Conservation (phyloP, 2,888 invertebrate genomes). For the Metellina segmentata region DNA sequence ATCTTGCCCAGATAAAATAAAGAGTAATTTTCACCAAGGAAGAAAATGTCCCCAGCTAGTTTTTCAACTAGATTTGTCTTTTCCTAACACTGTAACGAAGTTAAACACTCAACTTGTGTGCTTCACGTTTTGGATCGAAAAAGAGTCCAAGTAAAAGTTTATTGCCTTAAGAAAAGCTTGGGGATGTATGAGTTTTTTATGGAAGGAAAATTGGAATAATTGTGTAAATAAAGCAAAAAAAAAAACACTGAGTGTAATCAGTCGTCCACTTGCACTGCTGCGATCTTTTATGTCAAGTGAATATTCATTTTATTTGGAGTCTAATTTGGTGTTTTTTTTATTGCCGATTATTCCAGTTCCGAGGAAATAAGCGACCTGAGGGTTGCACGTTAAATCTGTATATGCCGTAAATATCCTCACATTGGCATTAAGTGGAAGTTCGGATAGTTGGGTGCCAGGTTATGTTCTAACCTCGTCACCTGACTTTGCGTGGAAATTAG, state of each 20-base stretch:
- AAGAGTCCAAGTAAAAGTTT: background rate
- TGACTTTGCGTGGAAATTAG: too few species aligned
- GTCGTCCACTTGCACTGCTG: too few species aligned
- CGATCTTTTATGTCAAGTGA: too few species aligned
- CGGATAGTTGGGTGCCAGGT: too few species aligned
- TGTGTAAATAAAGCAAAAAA: background rate
- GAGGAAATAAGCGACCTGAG: too few species aligned
- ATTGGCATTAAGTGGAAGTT: too few species aligned
- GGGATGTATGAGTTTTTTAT: background rate
- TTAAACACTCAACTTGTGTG: background rate
- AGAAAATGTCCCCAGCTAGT: background rate
- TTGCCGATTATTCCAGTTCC: too few species aligned
- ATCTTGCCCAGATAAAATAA: background rate
- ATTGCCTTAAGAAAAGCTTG: background rate
- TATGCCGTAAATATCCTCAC: too few species aligned
- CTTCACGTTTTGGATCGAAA: background rate
- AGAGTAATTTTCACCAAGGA: background rate
- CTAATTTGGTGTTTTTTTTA: too few species aligned
- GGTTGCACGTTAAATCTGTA: too few species aligned
- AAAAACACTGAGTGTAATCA: background rate
- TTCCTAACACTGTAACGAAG: background rate
- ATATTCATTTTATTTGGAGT: too few species aligned
- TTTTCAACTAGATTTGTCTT: background rate
- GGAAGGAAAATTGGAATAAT: background rate
- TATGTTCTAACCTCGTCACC: too few species aligned